These are phyloP conservation scores for Micrastur ruficollis DNA, from an alignment of 2,797 vertebrate species.

Conservation along the genomic window DNA sequence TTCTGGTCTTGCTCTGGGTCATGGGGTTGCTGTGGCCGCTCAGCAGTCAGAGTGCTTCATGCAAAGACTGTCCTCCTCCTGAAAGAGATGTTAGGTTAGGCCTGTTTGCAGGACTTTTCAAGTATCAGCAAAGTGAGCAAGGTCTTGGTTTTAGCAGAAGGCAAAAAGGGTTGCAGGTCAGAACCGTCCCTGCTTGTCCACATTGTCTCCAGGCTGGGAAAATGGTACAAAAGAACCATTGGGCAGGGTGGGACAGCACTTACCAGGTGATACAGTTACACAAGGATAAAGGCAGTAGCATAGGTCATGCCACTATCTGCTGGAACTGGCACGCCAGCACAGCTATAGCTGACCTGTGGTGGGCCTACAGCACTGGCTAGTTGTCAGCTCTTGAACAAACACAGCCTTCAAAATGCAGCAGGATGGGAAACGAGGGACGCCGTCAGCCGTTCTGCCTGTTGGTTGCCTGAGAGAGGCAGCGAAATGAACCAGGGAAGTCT, in stretches of 20 bases:
- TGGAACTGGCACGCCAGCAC: not conserved
- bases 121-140: not conserved
- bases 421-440: not conserved
- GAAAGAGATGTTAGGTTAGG: not conserved
- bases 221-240: too few relatives aligned
- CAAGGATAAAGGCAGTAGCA: rapidly evolving
- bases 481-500: not conserved
- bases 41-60: not conserved
- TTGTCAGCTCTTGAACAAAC: too few relatives aligned
- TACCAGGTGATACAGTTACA: rapidly evolving
- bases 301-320: rapidly evolving
- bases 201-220: not conserved
- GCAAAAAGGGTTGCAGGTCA: not conserved
- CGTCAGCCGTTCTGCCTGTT: not conserved
- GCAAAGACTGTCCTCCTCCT: not conserved
- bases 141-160: not conserved
- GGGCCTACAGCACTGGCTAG: not conserved
- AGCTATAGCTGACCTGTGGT: not conserved
- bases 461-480: not conserved
- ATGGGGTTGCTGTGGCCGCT: not conserved
- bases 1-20: too few relatives aligned
- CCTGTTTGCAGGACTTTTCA: not conserved
- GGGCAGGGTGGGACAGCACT: not conserved
- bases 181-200: not conserved
- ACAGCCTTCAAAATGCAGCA: too few relatives aligned